Conservation (phyloP, 1,140 invertebrate species). For the Papilio machaon region DNA sequence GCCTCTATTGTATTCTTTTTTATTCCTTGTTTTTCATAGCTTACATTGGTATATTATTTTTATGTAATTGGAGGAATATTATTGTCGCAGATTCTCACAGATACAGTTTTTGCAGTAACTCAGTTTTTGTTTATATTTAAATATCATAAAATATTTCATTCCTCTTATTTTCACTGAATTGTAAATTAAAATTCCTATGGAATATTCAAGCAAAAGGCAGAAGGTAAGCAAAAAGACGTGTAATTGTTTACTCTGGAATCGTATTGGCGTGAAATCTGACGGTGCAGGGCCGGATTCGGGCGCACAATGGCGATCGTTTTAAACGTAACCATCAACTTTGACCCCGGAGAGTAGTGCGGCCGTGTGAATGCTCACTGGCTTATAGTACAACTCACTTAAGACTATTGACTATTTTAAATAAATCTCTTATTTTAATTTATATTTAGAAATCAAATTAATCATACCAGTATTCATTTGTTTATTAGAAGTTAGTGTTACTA, state of each 20-base stretch:
- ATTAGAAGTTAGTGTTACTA: too few species aligned
- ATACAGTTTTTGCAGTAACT: neutral
- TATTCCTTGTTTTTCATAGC: neutral
- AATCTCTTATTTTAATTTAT: too few species aligned
- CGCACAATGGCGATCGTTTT: slow-evolving; percentile 29
- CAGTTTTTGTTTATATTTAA: slow-evolving; percentile 16
- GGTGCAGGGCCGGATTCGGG: slow-evolving; percentile 8
- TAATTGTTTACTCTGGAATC: slow-evolving; percentile 50
- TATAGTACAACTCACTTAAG: neutral
- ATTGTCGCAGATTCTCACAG: neutral
- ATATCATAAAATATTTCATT: slow-evolving; percentile 1
- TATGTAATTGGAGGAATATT: neutral
- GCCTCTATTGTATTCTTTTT: neutral
- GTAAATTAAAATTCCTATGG: slow-evolving; percentile 24
- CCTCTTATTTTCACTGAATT: neutral
- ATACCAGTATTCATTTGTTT: neutral
- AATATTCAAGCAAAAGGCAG: neutral
- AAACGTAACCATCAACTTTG: slow-evolving; percentile 41
- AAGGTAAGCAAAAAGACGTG: slow-evolving; percentile 35
- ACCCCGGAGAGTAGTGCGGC: slow-evolving; percentile 33
- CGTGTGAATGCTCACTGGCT: slow-evolving; percentile 12
- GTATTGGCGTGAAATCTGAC: slow-evolving; percentile 58
- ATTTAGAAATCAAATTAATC: too few species aligned
- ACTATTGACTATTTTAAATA: neutral
- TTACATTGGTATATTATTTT: neutral